Conservation (phyloP, 2,888 invertebrate species). For the Steinernema carpocapsae region DNA sequence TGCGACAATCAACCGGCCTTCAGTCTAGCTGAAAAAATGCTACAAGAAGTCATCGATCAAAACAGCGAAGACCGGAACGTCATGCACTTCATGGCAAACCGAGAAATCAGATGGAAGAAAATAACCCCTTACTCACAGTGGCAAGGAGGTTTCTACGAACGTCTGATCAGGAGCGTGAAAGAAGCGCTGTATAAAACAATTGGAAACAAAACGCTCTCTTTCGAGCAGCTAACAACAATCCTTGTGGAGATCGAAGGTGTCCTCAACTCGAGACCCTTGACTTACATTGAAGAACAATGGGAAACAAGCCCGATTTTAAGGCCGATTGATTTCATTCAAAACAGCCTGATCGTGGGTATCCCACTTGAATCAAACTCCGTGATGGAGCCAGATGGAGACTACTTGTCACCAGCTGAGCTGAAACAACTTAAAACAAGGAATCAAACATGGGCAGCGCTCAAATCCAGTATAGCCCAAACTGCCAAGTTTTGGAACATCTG, state of each 20-base stretch:
- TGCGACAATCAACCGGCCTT: slow-evolving; percentile 37
- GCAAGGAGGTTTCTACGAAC: slow-evolving; percentile 5
- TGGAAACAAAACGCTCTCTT: neutral
- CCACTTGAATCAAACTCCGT: slow-evolving; percentile 7
- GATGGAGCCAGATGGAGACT: slow-evolving; percentile 30
- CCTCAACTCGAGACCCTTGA: slow-evolving; percentile 41
- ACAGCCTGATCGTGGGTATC: neutral
- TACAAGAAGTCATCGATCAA: neutral
- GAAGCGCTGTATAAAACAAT: neutral
- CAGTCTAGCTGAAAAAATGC: slow-evolving; percentile 29
- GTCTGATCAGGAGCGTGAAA: neutral
- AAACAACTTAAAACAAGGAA: slow-evolving; percentile 8
- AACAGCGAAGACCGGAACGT: neutral
- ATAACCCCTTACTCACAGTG: slow-evolving; percentile 12
- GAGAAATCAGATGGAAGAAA: neutral
- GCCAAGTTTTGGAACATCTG: slow-evolving; percentile 39
- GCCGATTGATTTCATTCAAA: slow-evolving; percentile 42
- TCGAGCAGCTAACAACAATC: neutral
- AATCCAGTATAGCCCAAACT: slow-evolving; percentile 30
- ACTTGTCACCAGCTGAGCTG: slow-evolving; percentile 37
- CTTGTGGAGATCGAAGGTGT: neutral
- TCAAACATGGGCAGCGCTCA: slow-evolving; percentile 36
- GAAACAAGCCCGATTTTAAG: slow-evolving; percentile 34
- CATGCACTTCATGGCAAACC: neutral
- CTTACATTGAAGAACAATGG: slow-evolving; percentile 36